phyloP scores from a whole-genome alignment of 2,797 vertebrate genomes.

The Aplochiton taeniatus region DNA sequence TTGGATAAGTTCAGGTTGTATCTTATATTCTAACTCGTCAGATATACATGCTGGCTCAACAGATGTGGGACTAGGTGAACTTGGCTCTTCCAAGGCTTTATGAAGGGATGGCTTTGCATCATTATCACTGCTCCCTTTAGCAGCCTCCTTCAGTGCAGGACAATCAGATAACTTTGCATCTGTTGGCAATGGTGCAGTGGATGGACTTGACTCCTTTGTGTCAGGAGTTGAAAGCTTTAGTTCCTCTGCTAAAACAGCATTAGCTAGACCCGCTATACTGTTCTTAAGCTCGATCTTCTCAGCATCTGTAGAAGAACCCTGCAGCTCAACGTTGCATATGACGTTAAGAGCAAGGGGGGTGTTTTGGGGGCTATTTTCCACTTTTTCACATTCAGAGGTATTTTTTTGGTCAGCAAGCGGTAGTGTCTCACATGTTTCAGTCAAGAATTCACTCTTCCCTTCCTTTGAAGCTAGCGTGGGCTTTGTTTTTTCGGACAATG shows the following conservation, averaged over 20 bases:
- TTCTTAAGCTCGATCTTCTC: slow-evolving; percentile 42
- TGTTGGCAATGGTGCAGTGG: neutral
- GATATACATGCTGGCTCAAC: slow-evolving; percentile 8
- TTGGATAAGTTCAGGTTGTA: slow-evolving; percentile 1
- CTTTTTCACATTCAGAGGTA: slow-evolving; percentile 15
- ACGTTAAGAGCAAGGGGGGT: slow-evolving; percentile 3
- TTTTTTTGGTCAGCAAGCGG: neutral
- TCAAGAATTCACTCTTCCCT: slow-evolving; percentile 19
- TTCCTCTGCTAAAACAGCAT: neutral
- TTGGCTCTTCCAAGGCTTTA: slow-evolving; percentile 28
- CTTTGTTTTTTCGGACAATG: neutral
- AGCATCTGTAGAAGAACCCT: slow-evolving; percentile 47
- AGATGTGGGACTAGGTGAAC: slow-evolving; percentile 14
- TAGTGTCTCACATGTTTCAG: neutral
- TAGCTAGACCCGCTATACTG: slow-evolving; percentile 7
- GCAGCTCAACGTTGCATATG: slow-evolving; percentile 32
- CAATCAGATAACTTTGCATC: neutral
- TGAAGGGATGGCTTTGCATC: neutral
- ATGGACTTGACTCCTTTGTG: neutral
- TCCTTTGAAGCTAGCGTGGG: neutral
- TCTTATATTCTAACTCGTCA: slow-evolving; percentile 1
- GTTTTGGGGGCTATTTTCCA: slow-evolving; percentile 16
- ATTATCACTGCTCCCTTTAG: neutral
- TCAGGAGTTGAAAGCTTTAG: neutral
- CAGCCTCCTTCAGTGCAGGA: neutral